Conservation (phyloP, 1,140 invertebrate genomes). For the Myzus persicae region DNA sequence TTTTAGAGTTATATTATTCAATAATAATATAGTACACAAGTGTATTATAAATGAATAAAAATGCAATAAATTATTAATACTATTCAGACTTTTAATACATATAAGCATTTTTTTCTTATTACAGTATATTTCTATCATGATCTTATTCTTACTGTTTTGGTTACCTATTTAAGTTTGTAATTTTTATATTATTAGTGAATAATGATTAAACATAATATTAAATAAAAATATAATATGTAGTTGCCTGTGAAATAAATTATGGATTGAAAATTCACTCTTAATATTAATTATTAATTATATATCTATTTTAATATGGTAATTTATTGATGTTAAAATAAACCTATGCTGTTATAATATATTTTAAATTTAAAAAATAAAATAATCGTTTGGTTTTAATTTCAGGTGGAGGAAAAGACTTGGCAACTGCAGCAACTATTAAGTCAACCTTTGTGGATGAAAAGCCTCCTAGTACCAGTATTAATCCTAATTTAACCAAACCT, state of each 20-base stretch:
- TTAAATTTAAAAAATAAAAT: neutral
- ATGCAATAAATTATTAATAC: no score
- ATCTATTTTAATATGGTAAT: neutral
- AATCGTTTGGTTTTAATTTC: conserved; percentile 60
- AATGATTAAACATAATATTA: no score
- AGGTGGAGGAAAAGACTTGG: conserved; percentile 83
- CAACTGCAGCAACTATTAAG: conserved; percentile 71
- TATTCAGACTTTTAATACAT: no score
- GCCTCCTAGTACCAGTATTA: conserved; percentile 26
- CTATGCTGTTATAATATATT: neutral
- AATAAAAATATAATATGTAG: no score
- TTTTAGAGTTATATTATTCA: no score
- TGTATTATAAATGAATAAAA: no score
- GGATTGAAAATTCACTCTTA: no score
- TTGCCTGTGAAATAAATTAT: no score
- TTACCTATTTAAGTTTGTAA: no score
- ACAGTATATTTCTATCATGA: neutral
- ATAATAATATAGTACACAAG: no score
- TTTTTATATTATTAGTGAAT: no score
- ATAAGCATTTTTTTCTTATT: neutral
- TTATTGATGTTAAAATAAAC: neutral
- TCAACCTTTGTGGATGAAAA: conserved; percentile 35
- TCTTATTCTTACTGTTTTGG: no score
- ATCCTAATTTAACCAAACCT: conserved; percentile 37
- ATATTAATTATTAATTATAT: neutral